These are phyloP conservation scores for Acipenser oxyrinchus DNA, from an alignment of 2,797 vertebrate species.

Conservation along the genomic window DNA sequence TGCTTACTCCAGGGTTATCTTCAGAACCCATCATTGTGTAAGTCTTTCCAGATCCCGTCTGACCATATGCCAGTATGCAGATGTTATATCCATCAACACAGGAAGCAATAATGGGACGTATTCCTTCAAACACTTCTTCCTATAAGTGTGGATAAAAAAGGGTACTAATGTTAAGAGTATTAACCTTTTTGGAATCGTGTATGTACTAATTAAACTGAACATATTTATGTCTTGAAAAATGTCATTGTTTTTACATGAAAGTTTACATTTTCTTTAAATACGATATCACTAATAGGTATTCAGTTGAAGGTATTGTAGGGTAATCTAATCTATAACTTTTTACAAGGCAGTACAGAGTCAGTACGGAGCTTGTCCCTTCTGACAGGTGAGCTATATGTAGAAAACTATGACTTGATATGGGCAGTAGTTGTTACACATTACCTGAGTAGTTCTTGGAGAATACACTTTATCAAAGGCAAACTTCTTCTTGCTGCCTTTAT, in stretches of 20 bases:
- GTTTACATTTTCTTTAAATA: background rate
- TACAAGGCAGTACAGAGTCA: too few relatives aligned
- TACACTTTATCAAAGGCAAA: constrained; percentile 53
- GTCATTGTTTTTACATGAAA: background rate
- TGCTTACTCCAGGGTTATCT: constrained; percentile 49
- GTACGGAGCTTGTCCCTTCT: too few relatives aligned
- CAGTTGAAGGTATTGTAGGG: too few relatives aligned
- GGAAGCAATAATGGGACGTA: constrained; percentile 43
- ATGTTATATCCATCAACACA: constrained; percentile 52
- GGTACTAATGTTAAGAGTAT: too few relatives aligned
- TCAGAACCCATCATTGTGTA: constrained; percentile 56
- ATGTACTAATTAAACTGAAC: too few relatives aligned
- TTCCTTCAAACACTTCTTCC: constrained; percentile 44
- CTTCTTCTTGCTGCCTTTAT: constrained; percentile 43
- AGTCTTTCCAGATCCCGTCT: constrained; percentile 55
- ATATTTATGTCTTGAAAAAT: background rate
- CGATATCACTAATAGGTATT: background rate
- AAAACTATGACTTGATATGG: too few relatives aligned
- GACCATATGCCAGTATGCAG: constrained; percentile 53
- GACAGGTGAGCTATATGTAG: too few relatives aligned
- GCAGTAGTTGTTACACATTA: constrained; percentile 14
- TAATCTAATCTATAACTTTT: too few relatives aligned
- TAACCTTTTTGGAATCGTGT: too few relatives aligned
- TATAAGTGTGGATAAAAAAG: constrained; percentile 1
- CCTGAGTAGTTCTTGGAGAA: constrained; percentile 45